Conservation (phyloP, 1,140 invertebrate genomes). For the Aphaenogaster ashmeadi region DNA sequence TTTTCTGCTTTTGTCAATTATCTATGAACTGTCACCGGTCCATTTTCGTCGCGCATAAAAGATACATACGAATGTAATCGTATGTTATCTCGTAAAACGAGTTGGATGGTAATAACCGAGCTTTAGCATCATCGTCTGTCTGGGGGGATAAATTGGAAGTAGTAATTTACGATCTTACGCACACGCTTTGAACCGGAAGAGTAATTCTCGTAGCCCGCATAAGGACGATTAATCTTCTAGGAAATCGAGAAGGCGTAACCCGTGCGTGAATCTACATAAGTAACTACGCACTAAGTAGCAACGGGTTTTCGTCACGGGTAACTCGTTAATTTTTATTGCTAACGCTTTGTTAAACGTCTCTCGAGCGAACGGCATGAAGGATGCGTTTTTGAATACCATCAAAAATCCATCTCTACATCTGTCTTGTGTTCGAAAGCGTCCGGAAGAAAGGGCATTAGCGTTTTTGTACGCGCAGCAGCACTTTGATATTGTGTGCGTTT, state of each 20-base stretch:
- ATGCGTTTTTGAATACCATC: slow-evolving; percentile 43
- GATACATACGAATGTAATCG: neutral
- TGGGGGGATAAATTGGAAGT: slow-evolving; percentile 51
- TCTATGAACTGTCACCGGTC: neutral
- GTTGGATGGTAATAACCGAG: slow-evolving; percentile 41
- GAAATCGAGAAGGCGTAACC: slow-evolving; percentile 59
- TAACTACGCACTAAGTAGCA: neutral
- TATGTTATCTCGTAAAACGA: slow-evolving; percentile 14
- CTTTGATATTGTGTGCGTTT: slow-evolving; percentile 33
- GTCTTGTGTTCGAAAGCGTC: neutral
- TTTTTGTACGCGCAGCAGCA: slow-evolving; percentile 18
- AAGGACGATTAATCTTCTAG: slow-evolving; percentile 64
- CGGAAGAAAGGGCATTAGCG: slow-evolving; percentile 44
- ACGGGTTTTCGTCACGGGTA: neutral
- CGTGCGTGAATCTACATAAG: slow-evolving; percentile 19
- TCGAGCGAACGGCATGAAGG: neutral
- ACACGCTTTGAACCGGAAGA: slow-evolving; percentile 67
- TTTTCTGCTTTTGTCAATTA: neutral
- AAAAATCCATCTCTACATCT: slow-evolving; percentile 40
- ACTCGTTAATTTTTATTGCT: slow-evolving; percentile 16
- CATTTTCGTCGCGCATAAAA: neutral
- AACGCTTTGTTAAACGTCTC: neutral
- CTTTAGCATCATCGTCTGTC: slow-evolving; percentile 19
- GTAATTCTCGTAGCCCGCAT: slow-evolving; percentile 74
- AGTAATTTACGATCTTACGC: slow-evolving; percentile 56